Base-by-base conservation (phyloP, 2,113 vertebrate genomes). In the Zingel zingel region DNA sequence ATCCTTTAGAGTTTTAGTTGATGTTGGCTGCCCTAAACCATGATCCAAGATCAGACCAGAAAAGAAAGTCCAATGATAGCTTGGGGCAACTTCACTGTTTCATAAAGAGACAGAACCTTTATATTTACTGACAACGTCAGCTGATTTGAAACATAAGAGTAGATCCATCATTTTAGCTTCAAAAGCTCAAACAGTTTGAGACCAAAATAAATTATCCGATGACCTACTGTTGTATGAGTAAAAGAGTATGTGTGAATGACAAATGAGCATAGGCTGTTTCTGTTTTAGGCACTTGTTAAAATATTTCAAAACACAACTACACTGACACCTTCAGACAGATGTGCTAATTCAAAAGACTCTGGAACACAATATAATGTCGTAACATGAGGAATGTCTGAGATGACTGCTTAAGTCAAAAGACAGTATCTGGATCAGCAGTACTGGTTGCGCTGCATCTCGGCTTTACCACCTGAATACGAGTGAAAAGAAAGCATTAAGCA, bases 61-160 rank as follows among this genome's bases (percentile, higher is more conserved):
- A 83, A 78, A 82, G 21, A 85, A 58, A 81, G 75, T 85, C 71
- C 43, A 84, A 68, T 21, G n/a, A 80, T 63, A 71, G 65, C 57
- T 76, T 33, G 79, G 84, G 91, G 83, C 90, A 92, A 91, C 87
- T 86, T 94, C 81, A 89, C 84, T 45, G 39, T 89, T 87, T 84
- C 68, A 75, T 39, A 72, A 50, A 72, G 43, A 82, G 27, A 73
- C 39, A 75, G 23, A 74, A 65, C 61, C 45, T 66, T 74, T 23
- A 39, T 25, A 54, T 57, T 59, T 47, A 58, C 69, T 53, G 47
- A 83, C 65, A 77, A 80, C 56, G 19, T 81, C 74, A 86, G 61
- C 68, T 90, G 79, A 58, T 89, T 73, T 77, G 21, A 76, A 79
- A 81, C 66, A 73, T 74, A 68, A 62, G 74, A 79, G 45, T 57